phyloP scores from a whole-genome alignment of 2,113 vertebrate species.

The Oxyruncus cristatus region DNA sequence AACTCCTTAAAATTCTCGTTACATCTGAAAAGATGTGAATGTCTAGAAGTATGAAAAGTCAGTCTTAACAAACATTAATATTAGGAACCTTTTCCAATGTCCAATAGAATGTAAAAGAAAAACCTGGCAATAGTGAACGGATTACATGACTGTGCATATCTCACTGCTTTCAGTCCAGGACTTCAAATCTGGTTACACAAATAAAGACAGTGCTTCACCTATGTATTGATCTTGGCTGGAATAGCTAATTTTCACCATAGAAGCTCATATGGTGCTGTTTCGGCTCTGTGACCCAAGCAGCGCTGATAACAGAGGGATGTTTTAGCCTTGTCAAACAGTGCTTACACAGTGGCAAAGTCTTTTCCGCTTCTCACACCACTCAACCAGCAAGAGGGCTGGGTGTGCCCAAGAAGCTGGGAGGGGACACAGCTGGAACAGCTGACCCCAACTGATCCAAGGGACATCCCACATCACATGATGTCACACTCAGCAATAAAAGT shows the following conservation, averaged over 20 bases:
- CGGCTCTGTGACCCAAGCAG: not conserved
- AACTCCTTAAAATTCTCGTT: not conserved
- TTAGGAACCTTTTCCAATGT: not conserved
- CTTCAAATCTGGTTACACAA: not conserved
- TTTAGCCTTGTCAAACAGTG: not conserved
- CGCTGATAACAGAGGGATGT: not conserved
- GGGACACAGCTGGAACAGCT: not conserved
- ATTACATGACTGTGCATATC: not conserved
- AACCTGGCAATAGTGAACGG: not conserved
- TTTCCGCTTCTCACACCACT: not conserved
- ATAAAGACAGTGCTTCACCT: not conserved
- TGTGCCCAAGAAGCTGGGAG: not conserved
- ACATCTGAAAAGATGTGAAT: not conserved
- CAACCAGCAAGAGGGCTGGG: fast-evolving
- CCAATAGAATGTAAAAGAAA: not conserved
- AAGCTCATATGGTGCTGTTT: not conserved
- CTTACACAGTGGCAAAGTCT: not conserved
- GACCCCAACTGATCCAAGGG: not conserved
- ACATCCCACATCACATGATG: not conserved
- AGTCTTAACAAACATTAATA: not conserved
- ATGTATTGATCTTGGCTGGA: too few relatives aligned
- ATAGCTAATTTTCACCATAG: not conserved
- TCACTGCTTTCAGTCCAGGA: not conserved
- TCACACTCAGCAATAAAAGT: not conserved
- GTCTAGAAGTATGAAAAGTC: not conserved